Percentiles rank a stretch among this genome's conserved stretches.
Evolutionary conservation across 1,140 invertebrate genomes (phyloP).

Genomic region (Anastrepha ludens): DNA sequence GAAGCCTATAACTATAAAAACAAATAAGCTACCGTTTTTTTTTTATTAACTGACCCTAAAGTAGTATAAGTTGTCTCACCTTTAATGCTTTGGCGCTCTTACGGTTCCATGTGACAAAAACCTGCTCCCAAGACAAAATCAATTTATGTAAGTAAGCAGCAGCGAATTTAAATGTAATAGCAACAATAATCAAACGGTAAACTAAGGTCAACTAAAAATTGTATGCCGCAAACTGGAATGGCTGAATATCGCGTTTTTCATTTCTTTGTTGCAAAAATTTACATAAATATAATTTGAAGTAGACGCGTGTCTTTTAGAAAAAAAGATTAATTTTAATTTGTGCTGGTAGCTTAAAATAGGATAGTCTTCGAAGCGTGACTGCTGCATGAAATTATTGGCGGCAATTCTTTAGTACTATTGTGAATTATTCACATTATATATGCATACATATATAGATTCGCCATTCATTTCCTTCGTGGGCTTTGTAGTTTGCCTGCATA

Average conservation of each 20-base stretch:
- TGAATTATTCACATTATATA: constrained; percentile 10
- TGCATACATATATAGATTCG: no score
- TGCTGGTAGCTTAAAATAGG: neutral
- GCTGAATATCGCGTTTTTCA: neutral
- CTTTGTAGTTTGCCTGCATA: no score
- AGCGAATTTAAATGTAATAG: neutral
- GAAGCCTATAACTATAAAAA: neutral
- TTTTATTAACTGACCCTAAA: neutral
- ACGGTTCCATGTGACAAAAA: neutral
- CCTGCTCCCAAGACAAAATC: neutral
- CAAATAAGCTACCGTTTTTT: neutral
- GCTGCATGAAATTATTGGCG: neutral
- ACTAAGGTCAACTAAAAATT: neutral
- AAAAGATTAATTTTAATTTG: neutral
- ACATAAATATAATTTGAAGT: constrained; percentile 12
- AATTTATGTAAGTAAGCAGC: neutral
- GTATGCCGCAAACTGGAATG: neutral
- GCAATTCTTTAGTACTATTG: neutral
- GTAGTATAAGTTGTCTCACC: neutral
- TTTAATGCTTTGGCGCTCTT: neutral
- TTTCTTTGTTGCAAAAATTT: constrained; percentile 22
- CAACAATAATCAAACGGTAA: neutral
- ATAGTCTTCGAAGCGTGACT: neutral
- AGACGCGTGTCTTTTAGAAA: neutral
- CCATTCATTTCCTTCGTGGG: no score